Base-by-base conservation (phyloP, 2,113 vertebrate genomes). In the Cercopithecus mona region DNA sequence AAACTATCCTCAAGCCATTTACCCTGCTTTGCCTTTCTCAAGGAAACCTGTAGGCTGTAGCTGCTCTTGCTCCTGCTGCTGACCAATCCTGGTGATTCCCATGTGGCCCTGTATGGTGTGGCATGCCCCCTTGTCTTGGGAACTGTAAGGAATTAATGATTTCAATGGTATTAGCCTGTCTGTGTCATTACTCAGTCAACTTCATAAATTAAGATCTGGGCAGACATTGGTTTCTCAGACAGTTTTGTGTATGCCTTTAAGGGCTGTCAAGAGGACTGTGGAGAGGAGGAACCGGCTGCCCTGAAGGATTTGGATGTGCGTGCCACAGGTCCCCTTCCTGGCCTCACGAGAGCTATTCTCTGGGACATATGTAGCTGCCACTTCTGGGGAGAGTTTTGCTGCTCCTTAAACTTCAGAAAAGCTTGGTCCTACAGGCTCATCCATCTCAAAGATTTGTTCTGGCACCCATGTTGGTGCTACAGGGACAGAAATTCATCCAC, bases 141-240 rank as follows among this genome's bases (percentile, higher is more conserved):
- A 96, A 72, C 50, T 68, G 7, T 79, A 38, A 76, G 27, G 30
- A 64, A 64, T 64, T 27, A 64, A 6, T 30, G 27, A 64, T 89
- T 85, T 55, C 73, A 61, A 6, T 22, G 30, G n/a, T 81, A 11
- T 70, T 78, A 70, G 72, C 23, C 8, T 83, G 17, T 55, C 78
- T 5, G 5, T 32, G 30, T 27, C 40, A 23, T 81, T 45, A 27
- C 55, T 64, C 48, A 22, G 48, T 40, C 88, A 40, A 16, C 70
- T 94, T 79, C 61, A 43, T 88, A 96, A 79, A 79, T 79, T 40
- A 70, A 92, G 52, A 64, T 64, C 35, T 35, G 10, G 38, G 35
- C 72, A 80, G 45, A 75, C 38, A 43, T 17, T 8, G 32, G 18
- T 78, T 73, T 20, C 55, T 75, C 48, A 43, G 55, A 25, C 32